Conservation (phyloP, 2,113 vertebrate genomes). For the Emberiza fucata region DNA sequence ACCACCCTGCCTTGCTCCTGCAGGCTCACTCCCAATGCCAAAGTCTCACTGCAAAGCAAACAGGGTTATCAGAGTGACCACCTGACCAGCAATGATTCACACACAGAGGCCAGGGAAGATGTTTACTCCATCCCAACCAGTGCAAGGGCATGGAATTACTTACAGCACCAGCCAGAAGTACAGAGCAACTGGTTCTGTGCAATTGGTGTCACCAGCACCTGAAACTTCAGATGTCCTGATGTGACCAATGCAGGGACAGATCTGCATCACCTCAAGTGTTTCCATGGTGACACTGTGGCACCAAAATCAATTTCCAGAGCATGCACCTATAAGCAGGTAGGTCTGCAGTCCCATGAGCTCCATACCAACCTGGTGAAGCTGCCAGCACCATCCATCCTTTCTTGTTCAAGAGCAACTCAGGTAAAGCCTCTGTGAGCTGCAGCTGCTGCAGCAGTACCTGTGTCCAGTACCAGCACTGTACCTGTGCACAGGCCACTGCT, state of each 20-base stretch:
- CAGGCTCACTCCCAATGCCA: background rate
- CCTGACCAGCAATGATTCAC: background rate
- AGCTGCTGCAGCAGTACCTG: background rate
- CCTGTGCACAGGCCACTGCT: background rate
- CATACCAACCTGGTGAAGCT: background rate
- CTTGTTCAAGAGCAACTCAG: background rate
- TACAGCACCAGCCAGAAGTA: background rate
- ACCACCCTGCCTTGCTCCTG: background rate
- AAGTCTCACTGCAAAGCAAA: background rate
- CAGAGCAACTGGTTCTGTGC: background rate
- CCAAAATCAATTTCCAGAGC: background rate
- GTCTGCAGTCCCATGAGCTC: background rate
- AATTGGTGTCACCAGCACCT: accelerated
- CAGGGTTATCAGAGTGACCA: background rate
- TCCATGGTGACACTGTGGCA: background rate
- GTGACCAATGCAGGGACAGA: accelerated
- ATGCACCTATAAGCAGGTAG: accelerated
- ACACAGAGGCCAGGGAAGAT: background rate
- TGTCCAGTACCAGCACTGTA: background rate
- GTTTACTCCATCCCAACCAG: background rate
- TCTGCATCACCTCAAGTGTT: background rate
- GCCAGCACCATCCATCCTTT: background rate
- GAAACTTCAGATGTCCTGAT: background rate
- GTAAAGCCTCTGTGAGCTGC: background rate
- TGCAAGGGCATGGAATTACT: background rate